Base-by-base conservation (phyloP, 1,140 invertebrate species). In the Drosophila setifemur region DNA sequence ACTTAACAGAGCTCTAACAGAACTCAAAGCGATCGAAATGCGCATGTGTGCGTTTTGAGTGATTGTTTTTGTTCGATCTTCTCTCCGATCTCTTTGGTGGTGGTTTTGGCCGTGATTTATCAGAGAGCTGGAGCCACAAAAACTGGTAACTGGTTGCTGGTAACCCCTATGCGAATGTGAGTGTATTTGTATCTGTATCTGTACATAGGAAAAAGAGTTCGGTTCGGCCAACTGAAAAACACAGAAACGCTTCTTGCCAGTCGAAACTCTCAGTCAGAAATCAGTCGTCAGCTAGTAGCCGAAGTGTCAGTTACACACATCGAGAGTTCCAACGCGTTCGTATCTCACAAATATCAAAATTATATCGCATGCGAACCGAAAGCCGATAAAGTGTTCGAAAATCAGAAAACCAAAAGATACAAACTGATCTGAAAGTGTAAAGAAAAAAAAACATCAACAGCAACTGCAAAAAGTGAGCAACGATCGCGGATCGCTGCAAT, bases 281-380 rank as follows among this genome's bases (percentile, higher is more conserved):
- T 89, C 86, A 89, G 86, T 89, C 86, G 79, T 88, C 79, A 72
- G 85, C 76, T 66, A 86, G 86, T 86, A 72, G 79, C 76, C 86
- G 79, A 89, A 76, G 86, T 86, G 86, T 78, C 73, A 87, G 82
- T 74, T 82, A 87, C 79, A 77, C 54, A 86, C 69, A 76, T 76
- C 39, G 19, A 71, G 57, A 54, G 43, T 55, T 39, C 21, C 37
- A 47, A 8, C 33, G 52, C 44, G 43, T 52, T 58, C 14, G n/a
- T n/a, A n/a, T n/a, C n/a, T n/a, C n/a, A n/a, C n/a, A n/a, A n/a
- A n/a, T n/a, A n/a, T n/a, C n/a, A n/a, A n/a, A n/a, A n/a, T n/a
- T n/a, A n/a, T n/a, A n/a, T n/a, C 35, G 35, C 43, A 45, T 11
- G 21, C 21, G 21, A 53, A 57, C 19, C 31, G 19, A 26, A 35